A percentile compares a stretch with the other conserved stretches of the same genome.
These are phyloP conservation scores for Hyaena hyaena DNA, from an alignment of 2,113 vertebrate species.

Conservation along the genomic window DNA sequence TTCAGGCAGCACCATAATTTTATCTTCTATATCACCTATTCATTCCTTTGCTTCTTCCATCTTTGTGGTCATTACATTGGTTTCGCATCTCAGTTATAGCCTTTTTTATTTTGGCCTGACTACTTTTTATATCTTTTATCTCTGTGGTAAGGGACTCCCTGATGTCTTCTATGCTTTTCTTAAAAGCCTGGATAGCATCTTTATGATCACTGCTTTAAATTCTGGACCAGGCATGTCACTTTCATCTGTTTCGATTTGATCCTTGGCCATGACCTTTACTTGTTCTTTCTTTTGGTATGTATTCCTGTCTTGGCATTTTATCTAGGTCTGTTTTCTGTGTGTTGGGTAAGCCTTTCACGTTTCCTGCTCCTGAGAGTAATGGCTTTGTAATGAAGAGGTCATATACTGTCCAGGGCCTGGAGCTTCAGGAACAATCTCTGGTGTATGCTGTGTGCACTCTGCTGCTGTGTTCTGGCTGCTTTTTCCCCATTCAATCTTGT, in stretches of 20 bases:
- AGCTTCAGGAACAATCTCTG: background rate
- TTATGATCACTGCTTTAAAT: background rate
- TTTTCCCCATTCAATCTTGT: background rate
- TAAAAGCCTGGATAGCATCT: background rate
- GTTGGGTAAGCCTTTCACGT: background rate
- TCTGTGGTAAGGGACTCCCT: background rate
- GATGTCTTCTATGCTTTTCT: background rate
- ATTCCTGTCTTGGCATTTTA: background rate
- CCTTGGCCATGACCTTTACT: background rate
- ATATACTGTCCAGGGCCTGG: background rate
- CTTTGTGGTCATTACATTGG: background rate
- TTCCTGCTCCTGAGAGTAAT: background rate
- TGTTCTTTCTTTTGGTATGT: background rate
- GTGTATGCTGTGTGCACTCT: background rate
- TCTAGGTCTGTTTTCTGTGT: background rate
- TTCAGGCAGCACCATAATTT: background rate
- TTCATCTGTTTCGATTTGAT: background rate
- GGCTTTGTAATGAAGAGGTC: background rate
- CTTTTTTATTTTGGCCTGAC: background rate
- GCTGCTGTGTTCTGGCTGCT: background rate
- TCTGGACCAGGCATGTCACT: background rate
- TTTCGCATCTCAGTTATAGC: background rate
- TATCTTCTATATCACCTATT: background rate
- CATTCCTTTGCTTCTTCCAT: background rate
- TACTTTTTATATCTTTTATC: background rate